phyloP scores from a whole-genome alignment of 2,113 vertebrate genomes.

The Percopsis transmontana region DNA sequence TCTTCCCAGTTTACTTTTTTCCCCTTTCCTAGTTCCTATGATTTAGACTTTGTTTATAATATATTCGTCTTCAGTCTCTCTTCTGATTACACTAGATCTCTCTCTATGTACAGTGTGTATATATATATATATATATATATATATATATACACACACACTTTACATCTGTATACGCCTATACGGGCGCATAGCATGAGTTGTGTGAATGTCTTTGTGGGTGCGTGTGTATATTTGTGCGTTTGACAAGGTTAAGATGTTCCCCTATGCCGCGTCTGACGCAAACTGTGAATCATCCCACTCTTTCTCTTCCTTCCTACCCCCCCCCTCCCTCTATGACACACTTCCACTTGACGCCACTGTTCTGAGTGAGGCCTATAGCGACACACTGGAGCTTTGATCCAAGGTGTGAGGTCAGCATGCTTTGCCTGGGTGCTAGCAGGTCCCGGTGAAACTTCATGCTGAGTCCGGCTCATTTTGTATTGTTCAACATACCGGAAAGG shows the following conservation, averaged over 20 bases:
- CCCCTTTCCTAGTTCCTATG: too few relatives aligned
- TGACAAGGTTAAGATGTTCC: conserved; percentile 59
- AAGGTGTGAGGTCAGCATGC: conserved; percentile 43
- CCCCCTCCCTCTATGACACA: conserved; percentile 34
- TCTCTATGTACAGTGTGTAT: background rate
- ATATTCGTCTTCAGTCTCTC: too few relatives aligned
- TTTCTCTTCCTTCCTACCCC: conserved; percentile 4
- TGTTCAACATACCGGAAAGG: conserved; percentile 17
- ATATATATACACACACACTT: background rate
- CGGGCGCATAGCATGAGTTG: background rate
- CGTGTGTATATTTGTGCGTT: conserved; percentile 10
- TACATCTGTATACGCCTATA: conserved; percentile 14
- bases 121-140: background rate
- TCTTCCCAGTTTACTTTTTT: conserved; percentile 1
- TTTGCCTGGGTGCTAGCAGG: conserved; percentile 32
- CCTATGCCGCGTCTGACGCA: conserved; percentile 69
- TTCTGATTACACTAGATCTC: too few relatives aligned
- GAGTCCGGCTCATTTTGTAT: conserved; percentile 17
- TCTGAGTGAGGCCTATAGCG: conserved; percentile 18
- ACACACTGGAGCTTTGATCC: conserved; percentile 68
- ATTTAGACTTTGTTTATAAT: too few relatives aligned
- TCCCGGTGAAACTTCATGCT: conserved; percentile 18
- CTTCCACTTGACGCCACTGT: conserved; percentile 49
- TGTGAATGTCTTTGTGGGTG: conserved; percentile 13
- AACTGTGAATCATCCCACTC: conserved; percentile 69